Percentiles rank a stretch among this genome's conserved stretches.
phyloP scores from a whole-genome alignment of 2,888 invertebrate species.

The Mythimna albipuncta region DNA sequence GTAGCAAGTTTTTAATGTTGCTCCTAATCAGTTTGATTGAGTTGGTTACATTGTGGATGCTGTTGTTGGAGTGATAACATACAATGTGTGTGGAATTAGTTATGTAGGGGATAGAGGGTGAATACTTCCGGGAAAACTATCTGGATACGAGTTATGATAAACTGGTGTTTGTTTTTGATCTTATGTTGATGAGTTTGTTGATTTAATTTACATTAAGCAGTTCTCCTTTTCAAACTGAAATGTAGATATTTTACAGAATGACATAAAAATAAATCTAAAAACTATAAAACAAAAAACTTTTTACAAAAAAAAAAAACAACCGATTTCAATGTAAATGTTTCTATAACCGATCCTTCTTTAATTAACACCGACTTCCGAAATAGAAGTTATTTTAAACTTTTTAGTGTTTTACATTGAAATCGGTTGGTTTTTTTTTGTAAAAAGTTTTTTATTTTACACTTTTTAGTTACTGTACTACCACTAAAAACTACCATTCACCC shows the following conservation, averaged over 20 bases:
- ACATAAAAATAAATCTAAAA: neutral
- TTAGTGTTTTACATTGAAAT: too few relatives aligned
- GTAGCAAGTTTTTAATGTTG: conserved; percentile 59
- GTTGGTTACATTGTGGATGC: conserved; percentile 53
- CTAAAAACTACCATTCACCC: too few relatives aligned
- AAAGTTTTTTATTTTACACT: too few relatives aligned
- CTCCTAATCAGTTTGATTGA: conserved; percentile 62
- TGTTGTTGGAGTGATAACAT: conserved; percentile 21
- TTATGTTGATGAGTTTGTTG: neutral
- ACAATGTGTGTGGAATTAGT: conserved; percentile 26
- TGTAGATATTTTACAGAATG: too few relatives aligned
- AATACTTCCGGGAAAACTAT: neutral
- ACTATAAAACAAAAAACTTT: neutral
- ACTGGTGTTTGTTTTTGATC: neutral
- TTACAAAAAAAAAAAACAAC: too few relatives aligned
- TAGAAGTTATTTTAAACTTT: too few relatives aligned
- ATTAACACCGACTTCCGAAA: too few relatives aligned
- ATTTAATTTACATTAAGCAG: neutral
- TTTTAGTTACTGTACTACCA: too few relatives aligned
- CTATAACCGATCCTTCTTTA: too few relatives aligned
- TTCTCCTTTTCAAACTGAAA: neutral
- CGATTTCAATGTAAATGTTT: too few relatives aligned
- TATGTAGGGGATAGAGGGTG: neutral
- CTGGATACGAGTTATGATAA: neutral
- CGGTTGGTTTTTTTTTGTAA: too few relatives aligned